phyloP scores from a whole-genome alignment of 2,888 invertebrate species.

The Caenorhabditis wallacei region DNA sequence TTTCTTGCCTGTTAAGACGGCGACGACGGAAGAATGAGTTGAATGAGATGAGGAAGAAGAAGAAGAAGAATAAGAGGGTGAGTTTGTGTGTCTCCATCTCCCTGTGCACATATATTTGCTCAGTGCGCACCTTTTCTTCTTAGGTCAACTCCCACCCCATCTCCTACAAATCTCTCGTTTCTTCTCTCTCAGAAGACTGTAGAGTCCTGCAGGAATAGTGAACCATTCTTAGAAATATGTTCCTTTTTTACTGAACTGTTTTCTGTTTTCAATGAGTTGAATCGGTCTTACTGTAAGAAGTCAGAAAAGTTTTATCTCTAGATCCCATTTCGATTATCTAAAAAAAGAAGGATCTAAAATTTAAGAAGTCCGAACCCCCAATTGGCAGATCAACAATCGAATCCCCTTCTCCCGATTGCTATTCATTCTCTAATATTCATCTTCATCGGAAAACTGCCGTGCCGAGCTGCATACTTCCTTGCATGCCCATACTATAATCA shows the following conservation, averaged over 20 bases:
- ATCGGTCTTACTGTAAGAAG: too few species aligned
- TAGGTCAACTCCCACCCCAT: slow-evolving; percentile 44
- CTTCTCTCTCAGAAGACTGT: slow-evolving; percentile 31
- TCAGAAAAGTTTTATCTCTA: too few species aligned
- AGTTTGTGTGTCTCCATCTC: slow-evolving; percentile 17
- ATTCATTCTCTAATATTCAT: slow-evolving; percentile 11
- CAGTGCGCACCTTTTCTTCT: slow-evolving; percentile 48
- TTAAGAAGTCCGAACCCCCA: too few species aligned
- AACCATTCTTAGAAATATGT: neutral
- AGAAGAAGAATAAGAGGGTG: slow-evolving; percentile 14
- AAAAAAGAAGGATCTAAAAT: too few species aligned
- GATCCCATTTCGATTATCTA: too few species aligned
- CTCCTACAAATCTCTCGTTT: slow-evolving; percentile 23
- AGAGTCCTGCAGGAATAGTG: neutral
- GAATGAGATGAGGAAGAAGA: slow-evolving; percentile 18
- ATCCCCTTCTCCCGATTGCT: neutral
- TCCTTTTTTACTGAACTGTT: neutral
- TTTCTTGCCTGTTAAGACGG: slow-evolving; percentile 42
- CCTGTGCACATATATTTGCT: slow-evolving; percentile 52
- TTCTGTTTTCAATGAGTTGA: neutral
- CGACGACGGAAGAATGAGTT: slow-evolving; percentile 23
- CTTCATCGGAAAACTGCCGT: slow-evolving; percentile 4
- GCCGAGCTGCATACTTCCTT: slow-evolving; percentile 75
- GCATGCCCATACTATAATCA: slow-evolving; percentile 72
- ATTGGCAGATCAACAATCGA: too few species aligned